Base-by-base conservation (phyloP, 2,888 invertebrate genomes). In the Lottia scabra region DNA sequence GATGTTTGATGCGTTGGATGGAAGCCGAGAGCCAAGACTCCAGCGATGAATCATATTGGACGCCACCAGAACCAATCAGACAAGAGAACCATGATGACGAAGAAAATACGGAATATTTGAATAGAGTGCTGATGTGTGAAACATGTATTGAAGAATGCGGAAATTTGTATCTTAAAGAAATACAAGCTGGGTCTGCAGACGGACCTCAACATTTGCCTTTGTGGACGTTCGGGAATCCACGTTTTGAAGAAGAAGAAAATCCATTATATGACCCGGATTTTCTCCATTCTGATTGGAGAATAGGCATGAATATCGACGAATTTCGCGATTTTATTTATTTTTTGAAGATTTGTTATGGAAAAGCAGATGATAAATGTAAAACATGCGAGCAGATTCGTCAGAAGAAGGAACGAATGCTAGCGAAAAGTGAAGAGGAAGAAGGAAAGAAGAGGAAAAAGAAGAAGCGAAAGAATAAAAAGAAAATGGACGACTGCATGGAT, bases 1-100 rank as follows among this genome's bases (percentile, higher is more conserved):
- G 80, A 16, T 84, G 84, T 78, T 72, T 85, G 63, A 73, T 77
- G 27, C 74, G 72, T 10, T 85, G 85, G 85, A 72, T 82, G 66
- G 81, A 81, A 23, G 84, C 85, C 0, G 71, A 71, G 10, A 69
- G 68, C 26, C 74, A 80, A 69, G 79, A 79, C 62, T 77, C 78
- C 38, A 72, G 43, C 1, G 80, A 85, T 67, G 81, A 82, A 46
- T 80, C 80, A 0, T 85, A 84, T 67, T 85, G 82, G 81, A 70
- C 68, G 15, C 79, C 78, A 10, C 83, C 75, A 10, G 63, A 48
- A 15, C 66, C 56, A 26, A 27, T 65, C 23, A 48, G 46, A 27
- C 26, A 19, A 16, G 6, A 26, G 16, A 0, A 27, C 0, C 30
- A 19, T 19, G 26, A 19, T 23, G 15, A 44, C 2, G 13, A 64